A percentile compares a stretch with the other conserved stretches of the same genome.
These are phyloP conservation scores for Centroberyx gerrardi DNA, from an alignment of 2,797 vertebrate genomes.

Conservation along the genomic window DNA sequence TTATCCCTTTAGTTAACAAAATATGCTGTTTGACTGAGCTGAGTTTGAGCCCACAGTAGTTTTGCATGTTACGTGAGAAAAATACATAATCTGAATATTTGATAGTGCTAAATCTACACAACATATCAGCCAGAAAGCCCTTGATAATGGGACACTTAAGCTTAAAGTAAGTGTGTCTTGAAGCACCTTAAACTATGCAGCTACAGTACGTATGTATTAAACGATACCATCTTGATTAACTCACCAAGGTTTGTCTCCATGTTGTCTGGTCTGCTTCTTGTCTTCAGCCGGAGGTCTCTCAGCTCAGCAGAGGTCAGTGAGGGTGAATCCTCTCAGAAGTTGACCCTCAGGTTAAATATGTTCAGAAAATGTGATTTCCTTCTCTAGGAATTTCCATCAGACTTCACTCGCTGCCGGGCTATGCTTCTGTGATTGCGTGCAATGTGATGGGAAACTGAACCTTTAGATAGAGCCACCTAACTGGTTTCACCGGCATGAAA, in stretches of 20 bases:
- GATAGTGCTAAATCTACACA: background rate
- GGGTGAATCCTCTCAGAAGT: background rate
- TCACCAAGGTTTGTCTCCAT: slow-evolving; percentile 42
- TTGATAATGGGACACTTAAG: background rate
- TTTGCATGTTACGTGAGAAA: background rate
- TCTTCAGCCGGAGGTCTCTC: background rate
- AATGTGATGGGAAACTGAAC: too few relatives aligned
- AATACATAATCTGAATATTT: background rate
- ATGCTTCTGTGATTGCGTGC: too few relatives aligned
- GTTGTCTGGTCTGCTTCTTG: slow-evolving; percentile 7
- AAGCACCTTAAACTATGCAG: background rate
- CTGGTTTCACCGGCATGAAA: background rate
- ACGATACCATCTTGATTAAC: slow-evolving; percentile 10
- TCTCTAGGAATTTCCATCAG: too few relatives aligned
- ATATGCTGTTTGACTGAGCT: background rate
- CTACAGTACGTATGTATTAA: background rate
- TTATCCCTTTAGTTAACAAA: background rate
- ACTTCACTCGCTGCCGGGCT: too few relatives aligned
- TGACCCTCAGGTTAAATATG: background rate
- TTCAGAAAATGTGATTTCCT: background rate
- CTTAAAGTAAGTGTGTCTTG: background rate
- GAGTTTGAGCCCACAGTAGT: background rate
- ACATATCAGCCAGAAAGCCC: background rate
- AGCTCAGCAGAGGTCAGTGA: background rate
- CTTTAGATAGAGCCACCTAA: background rate